A percentile compares a stretch with the other conserved stretches of the same genome.
Evolutionary conservation across 1,140 invertebrate species (phyloP).

Genomic region (Tribolium castaneum): DNA sequence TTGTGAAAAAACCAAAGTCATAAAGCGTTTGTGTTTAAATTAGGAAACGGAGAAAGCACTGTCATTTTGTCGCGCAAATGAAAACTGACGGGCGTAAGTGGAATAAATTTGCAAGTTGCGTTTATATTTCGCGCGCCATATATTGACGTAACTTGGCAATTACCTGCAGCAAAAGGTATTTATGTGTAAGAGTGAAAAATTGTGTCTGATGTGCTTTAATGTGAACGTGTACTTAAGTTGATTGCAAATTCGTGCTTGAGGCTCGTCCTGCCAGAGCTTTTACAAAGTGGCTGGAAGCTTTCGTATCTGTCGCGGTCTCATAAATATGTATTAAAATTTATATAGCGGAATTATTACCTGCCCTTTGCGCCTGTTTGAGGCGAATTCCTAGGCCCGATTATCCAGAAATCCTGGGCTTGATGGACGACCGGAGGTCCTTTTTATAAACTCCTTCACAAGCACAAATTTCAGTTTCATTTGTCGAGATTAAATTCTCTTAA

Average conservation of each 20-base stretch:
- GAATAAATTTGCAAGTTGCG: background rate
- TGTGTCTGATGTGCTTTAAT: slow-evolving; percentile 15
- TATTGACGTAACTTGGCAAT: slow-evolving; percentile 12
- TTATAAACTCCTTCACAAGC: slow-evolving; percentile 2
- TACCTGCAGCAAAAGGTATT: slow-evolving; percentile 9
- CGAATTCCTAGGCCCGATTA: slow-evolving; percentile 49
- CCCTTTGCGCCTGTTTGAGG: slow-evolving; percentile 44
- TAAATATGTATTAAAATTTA: slow-evolving; percentile 59
- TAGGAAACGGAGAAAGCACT: background rate
- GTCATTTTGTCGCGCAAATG: background rate
- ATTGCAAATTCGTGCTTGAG: slow-evolving; percentile 33
- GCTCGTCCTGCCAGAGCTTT: slow-evolving; percentile 36
- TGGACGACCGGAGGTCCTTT: slow-evolving; percentile 29
- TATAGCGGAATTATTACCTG: slow-evolving; percentile 55
- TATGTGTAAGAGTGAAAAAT: slow-evolving; percentile 18
- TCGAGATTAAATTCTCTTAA: slow-evolving; percentile 41
- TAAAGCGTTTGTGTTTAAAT: background rate
- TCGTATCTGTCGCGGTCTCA: slow-evolving; percentile 49
- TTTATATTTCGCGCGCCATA: background rate
- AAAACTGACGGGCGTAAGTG: background rate
- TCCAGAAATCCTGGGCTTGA: slow-evolving; percentile 47
- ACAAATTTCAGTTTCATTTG: slow-evolving; percentile 47
- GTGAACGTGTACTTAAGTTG: slow-evolving; percentile 23
- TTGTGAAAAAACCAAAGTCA: background rate
- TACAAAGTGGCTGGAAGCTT: slow-evolving; percentile 48